These are phyloP conservation scores for Apeltes quadracus DNA, from an alignment of 2,113 vertebrate species.

Conservation along the genomic window DNA sequence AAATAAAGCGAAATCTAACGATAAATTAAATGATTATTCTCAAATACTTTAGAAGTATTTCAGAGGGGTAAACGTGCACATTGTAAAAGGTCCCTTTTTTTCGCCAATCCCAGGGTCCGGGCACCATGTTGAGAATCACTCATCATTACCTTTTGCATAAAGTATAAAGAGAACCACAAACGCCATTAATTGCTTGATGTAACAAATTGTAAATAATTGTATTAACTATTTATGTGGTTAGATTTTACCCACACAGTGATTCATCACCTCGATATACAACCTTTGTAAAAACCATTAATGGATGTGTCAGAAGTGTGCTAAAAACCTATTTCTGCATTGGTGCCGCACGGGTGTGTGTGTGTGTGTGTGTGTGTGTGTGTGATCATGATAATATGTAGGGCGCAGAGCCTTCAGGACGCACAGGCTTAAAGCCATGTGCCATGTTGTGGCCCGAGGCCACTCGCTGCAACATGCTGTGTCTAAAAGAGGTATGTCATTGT, in stretches of 20 bases:
- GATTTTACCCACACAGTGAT: not conserved
- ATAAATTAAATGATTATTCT: not conserved
- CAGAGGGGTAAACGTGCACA: not conserved
- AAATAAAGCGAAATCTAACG: not conserved
- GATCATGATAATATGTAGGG: constrained; percentile 31
- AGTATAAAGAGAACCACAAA: not conserved
- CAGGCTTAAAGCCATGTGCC: not conserved
- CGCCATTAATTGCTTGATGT: not conserved
- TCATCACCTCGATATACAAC: not conserved
- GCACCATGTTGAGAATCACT: not conserved
- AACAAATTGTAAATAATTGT: not conserved
- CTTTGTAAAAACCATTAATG: not conserved
- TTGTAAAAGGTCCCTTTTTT: not conserved
- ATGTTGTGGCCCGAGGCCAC: constrained; percentile 15
- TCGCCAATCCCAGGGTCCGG: not conserved
- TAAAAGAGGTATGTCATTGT: not conserved
- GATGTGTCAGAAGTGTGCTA: constrained; percentile 45
- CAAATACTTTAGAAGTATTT: not conserved
- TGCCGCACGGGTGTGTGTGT: not conserved
- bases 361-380: too few species aligned
- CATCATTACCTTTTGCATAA: not conserved
- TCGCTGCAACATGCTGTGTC: constrained; percentile 42
- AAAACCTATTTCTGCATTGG: constrained; percentile 73
- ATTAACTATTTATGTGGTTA: not conserved
- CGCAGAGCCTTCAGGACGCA: constrained; percentile 21